A percentile compares a stretch with the other conserved stretches of the same genome.
phyloP scores from a whole-genome alignment of 2,888 invertebrate species.

The Xanthorhoe designata region DNA sequence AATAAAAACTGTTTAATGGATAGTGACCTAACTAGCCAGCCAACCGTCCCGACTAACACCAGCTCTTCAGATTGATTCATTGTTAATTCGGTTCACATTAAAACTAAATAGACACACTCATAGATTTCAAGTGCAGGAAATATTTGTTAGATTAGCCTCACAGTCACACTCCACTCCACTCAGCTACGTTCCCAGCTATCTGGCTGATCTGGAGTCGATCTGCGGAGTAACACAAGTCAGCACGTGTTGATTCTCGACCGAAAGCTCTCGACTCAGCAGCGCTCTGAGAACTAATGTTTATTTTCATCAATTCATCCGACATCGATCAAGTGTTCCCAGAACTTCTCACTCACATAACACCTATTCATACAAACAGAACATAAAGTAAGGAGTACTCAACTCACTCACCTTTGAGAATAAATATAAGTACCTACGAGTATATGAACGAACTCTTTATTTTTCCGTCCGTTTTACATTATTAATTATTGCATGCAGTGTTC shows the following conservation, averaged over 20 bases:
- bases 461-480: no score
- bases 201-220: neutral
- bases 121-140: constrained; percentile 25
- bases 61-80: constrained; percentile 1
- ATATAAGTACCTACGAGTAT: no score
- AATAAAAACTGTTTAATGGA: neutral
- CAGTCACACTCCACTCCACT: no score
- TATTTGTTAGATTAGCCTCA: constrained; percentile 12
- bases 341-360: constrained; percentile 7
- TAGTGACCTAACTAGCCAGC: neutral
- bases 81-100: constrained; percentile 10
- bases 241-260: constrained; percentile 7
- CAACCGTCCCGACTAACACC: neutral
- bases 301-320: constrained; percentile 15
- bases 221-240: neutral
- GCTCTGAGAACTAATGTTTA: constrained; percentile 4
- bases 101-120: neutral
- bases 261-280: neutral
- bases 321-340: constrained; percentile 20
- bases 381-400: neutral
- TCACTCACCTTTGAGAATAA: neutral
- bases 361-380: neutral
- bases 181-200: neutral
- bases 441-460: neutral
- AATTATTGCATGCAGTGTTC: no score